Evolutionary conservation across 2,888 invertebrate species (phyloP).

Genomic region (Dryomyza anilis): DNA sequence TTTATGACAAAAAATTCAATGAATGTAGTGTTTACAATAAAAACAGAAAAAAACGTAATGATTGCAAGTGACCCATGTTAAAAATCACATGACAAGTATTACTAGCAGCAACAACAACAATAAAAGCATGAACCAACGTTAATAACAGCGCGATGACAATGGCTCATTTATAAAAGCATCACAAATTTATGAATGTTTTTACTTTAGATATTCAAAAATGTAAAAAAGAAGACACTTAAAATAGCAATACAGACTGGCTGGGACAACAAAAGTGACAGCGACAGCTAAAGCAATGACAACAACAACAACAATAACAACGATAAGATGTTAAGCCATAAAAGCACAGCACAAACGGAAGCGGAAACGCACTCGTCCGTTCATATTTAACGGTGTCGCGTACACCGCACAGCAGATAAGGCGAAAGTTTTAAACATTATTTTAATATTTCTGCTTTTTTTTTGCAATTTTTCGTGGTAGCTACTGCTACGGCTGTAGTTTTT

Average conservation of each 20-base stretch:
- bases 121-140: neutral
- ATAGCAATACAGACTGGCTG: neutral
- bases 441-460: neutral
- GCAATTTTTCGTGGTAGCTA: neutral
- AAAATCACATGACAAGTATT: neutral
- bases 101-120: constrained; percentile 9
- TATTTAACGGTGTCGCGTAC: no score
- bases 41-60: no score
- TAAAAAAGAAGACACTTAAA: no score
- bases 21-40: no score
- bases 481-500: neutral
- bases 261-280: neutral
- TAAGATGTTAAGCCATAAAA: no score
- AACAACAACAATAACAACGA: neutral
- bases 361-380: no score
- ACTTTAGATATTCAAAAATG: neutral
- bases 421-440: no score
- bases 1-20: no score
- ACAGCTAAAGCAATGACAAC: neutral
- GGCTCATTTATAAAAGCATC: constrained; percentile 15
- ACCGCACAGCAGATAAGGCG: no score
- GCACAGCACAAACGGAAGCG: neutral
- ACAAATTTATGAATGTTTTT: constrained; percentile 8
- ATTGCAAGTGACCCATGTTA: constrained; percentile 4
- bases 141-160: neutral